These are phyloP conservation scores for Montipora capricornis DNA, from an alignment of 64 coral and sea anemone species.

Conservation along the genomic window DNA sequence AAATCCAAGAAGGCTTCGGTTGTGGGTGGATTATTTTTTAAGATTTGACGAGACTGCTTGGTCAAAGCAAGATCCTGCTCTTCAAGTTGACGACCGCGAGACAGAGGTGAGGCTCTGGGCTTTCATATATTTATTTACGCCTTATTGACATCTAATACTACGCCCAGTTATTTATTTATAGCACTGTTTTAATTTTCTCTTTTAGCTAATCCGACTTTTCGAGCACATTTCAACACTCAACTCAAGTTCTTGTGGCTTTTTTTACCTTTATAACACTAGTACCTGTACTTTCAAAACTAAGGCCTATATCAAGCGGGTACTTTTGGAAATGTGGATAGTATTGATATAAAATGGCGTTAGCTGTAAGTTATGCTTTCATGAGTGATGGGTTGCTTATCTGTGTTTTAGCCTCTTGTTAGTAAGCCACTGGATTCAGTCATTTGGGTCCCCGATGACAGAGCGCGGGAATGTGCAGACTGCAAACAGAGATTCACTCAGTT, in stretches of 20 bases:
- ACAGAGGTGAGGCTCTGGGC: constrained; percentile 30
- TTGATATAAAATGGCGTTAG: not conserved
- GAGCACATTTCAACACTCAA: too few species aligned
- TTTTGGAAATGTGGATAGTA: not conserved
- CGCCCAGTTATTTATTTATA: not conserved
- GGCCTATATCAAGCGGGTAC: too few species aligned
- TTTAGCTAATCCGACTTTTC: too few species aligned
- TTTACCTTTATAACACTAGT: too few species aligned
- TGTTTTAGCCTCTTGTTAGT: constrained; percentile 43
- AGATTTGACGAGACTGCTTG: constrained; percentile 96
- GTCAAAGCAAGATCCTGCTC: constrained; percentile 75
- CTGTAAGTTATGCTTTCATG: too few species aligned
- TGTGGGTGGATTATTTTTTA: constrained; percentile 97
- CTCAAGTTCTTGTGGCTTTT: too few species aligned
- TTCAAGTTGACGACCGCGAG: constrained; percentile 79
- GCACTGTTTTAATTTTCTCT: not conserved
- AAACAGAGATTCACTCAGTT: constrained; percentile 92
- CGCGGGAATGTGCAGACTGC: constrained; percentile 93
- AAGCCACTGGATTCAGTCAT: constrained; percentile 82
- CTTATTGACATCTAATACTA: too few species aligned
- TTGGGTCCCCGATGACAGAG: constrained; percentile 98
- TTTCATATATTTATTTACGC: too few species aligned
- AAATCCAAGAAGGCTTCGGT: constrained; percentile 80
- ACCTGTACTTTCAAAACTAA: too few species aligned
- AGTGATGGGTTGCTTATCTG: not conserved